Evolutionary conservation across 2,888 invertebrate species (phyloP), one percentile per base, ranked within the genome.

Genomic region (Cantharis rufa): DNA sequence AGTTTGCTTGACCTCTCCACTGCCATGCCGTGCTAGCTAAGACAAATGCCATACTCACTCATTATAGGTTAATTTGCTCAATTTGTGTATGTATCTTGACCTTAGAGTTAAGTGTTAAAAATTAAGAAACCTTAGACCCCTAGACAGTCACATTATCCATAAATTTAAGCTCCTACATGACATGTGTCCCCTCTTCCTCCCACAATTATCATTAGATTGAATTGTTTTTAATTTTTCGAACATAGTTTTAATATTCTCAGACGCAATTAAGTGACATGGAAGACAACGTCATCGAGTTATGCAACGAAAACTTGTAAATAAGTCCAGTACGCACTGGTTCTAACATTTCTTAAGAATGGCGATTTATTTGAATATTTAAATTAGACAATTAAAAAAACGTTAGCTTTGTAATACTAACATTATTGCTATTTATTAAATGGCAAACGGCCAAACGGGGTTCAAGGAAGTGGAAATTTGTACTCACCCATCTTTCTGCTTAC

Each of bases 1-100:
- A 75, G 82, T 82, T 84, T 80, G 82, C 82, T 83, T 84, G 84
- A 84, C 84, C 84, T 84, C 83, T 82, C 83, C 83, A 84, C 82
- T 83, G 83, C 83, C 82, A 83, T 82, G 80, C 80, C 81, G 82
- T 81, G 82, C 81, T 81, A 81, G 75, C 80, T 72, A 79, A 79
- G 76, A 79, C 76, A 74, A 74, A 80, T 81, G 80, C 82, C 78
- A 78, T 78, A 78, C 77, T 78, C 48, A 72, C 71, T 76, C 79
- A 81, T 81, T 81, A 81, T 81, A 78, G 79, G 80, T 80, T 78
- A 81, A 79, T 81, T 81, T 78, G 76, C 78, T 78, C 77, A 79
- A 79, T 80, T 81, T 80, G 74, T 75, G 76, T 72, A 75, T 78
- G 75, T 75, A 78, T 78, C 78, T 78, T 78, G 78, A 78, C 78